A percentile compares a stretch with the other conserved stretches of the same genome.
Conservation (phyloP, 2,797 vertebrate species). For the Amblyopsis hoosieri region DNA sequence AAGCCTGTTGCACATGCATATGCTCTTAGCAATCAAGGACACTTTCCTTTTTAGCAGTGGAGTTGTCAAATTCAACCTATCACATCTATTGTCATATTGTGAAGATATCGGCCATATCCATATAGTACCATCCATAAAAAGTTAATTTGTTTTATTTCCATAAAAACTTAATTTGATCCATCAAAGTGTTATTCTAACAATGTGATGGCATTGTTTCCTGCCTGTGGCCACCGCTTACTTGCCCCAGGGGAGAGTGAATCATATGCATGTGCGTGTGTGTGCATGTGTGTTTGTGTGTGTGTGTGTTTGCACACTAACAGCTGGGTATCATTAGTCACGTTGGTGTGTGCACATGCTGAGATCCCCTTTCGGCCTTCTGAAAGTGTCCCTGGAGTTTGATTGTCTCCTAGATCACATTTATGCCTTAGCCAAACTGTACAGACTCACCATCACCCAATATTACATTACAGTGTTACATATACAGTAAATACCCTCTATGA, state of each 20-base stretch:
- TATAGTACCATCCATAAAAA: no score
- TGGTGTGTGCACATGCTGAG: conserved; percentile 44
- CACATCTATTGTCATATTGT: no score
- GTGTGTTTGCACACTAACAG: conserved; percentile 39
- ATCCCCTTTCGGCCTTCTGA: conserved; percentile 62
- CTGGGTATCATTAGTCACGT: conserved; percentile 70
- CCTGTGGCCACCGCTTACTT: not conserved
- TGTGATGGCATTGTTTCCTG: no score
- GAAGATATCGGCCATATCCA: no score
- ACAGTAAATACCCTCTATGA: not conserved
- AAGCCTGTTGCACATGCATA: no score
- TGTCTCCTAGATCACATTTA: conserved; percentile 43
- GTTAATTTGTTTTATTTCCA: no score
- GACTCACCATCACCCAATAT: conserved; percentile 39
- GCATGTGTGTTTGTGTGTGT: not conserved
- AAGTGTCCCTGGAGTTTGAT: conserved; percentile 57
- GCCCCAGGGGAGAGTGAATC: conserved; percentile 5
- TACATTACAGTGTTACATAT: conserved; percentile 7
- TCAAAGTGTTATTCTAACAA: no score
- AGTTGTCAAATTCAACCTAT: no score
- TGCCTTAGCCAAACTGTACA: conserved; percentile 36
- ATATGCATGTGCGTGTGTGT: not conserved
- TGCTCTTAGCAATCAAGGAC: no score
- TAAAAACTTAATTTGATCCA: no score
- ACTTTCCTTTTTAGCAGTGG: no score